Percentiles rank a stretch among this genome's conserved stretches.
phyloP scores from a whole-genome alignment of 2,113 vertebrate genomes.

The Mixornis gularis region DNA sequence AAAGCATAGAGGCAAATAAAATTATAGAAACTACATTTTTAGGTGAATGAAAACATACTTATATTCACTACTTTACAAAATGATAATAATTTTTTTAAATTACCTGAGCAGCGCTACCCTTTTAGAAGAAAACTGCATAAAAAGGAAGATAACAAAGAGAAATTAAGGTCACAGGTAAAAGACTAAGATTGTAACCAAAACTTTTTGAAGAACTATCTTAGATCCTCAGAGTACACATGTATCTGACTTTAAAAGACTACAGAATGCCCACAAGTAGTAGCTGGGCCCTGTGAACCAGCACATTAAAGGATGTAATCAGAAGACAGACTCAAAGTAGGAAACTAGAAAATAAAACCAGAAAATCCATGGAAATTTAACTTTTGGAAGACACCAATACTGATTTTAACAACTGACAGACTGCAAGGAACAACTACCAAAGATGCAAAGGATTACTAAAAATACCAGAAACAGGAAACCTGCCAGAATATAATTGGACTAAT shows the following conservation, averaged over 20 bases:
- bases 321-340: neutral
- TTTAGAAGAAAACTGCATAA: neutral
- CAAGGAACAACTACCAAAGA: neutral
- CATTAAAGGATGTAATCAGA: neutral
- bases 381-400: neutral
- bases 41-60: neutral
- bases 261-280: neutral
- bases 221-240: rapidly evolving
- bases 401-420: neutral
- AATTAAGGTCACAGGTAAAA: neutral
- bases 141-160: neutral
- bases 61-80: neutral
- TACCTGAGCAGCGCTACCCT: neutral
- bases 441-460: neutral
- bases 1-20: neutral
- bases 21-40: neutral
- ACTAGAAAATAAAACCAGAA: neutral
- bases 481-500: neutral
- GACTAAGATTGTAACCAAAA: neutral
- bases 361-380: neutral
- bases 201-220: neutral
- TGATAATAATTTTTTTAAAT: rapidly evolving
- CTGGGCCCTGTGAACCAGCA: rapidly evolving
- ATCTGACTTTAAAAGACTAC: neutral
- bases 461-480: neutral